A percentile compares a stretch with the other conserved stretches of the same genome.
Evolutionary conservation across 1,140 invertebrate genomes (phyloP).

Genomic region (Ruditapes philippinarum): DNA sequence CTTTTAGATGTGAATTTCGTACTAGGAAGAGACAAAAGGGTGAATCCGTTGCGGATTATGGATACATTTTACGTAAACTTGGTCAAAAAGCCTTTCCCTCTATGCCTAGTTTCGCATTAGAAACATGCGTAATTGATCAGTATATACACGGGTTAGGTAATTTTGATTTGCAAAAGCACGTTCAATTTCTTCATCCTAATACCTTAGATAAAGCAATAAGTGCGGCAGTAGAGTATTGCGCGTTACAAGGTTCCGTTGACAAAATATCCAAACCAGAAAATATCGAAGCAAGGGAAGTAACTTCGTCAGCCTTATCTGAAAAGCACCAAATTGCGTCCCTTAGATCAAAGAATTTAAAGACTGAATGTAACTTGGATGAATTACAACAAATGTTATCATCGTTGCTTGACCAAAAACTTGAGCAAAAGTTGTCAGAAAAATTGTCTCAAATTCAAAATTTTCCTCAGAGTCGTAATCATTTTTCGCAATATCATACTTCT

Average conservation of each 20-base stretch:
- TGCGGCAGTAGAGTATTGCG: slow-evolving; percentile 18
- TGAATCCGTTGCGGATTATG: slow-evolving; percentile 45
- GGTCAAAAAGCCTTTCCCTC: too few species aligned
- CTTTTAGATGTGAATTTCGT: slow-evolving; percentile 34
- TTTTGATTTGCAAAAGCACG: slow-evolving; percentile 43
- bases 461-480: neutral
- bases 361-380: neutral
- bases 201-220: slow-evolving; percentile 23
- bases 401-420: neutral
- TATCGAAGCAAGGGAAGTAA: neutral
- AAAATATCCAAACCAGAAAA: slow-evolving; percentile 3
- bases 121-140: slow-evolving; percentile 22
- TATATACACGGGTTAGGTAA: slow-evolving; percentile 1
- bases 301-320: neutral
- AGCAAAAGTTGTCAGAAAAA: neutral
- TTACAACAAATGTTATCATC: neutral
- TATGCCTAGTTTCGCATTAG: too few species aligned
- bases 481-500: neutral
- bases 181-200: slow-evolving; percentile 6
- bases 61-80: slow-evolving; percentile 28
- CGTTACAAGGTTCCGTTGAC: slow-evolving; percentile 6
- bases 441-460: neutral
- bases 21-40: too few species aligned
- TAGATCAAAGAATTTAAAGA: neutral
- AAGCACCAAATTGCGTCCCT: neutral